phyloP scores from a whole-genome alignment of 2,888 invertebrate species.

The Lasioglossum morio region DNA sequence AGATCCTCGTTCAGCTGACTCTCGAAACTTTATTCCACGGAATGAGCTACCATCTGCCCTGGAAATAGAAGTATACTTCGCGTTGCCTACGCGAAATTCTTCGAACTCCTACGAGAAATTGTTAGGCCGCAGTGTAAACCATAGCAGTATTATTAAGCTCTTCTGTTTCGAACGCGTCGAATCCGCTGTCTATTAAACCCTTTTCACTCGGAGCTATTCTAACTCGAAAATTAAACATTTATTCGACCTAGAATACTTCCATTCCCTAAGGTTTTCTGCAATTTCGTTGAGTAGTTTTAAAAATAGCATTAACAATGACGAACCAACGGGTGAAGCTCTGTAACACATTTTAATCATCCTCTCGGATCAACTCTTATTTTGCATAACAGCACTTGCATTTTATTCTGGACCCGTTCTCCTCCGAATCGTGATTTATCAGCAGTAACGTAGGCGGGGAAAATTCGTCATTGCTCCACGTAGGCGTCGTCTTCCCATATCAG shows the following conservation, averaged over 20 bases:
- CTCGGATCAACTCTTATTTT: background rate
- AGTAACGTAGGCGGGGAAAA: slow-evolving; percentile 17
- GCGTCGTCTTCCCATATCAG: background rate
- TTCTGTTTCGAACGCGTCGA: too few relatives aligned
- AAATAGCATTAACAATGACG: too few relatives aligned
- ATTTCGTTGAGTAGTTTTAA: too few relatives aligned
- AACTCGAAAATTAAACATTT: too few relatives aligned
- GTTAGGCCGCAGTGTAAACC: background rate
- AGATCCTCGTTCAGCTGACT: background rate
- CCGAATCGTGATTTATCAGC: slow-evolving; percentile 41
- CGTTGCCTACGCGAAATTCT: background rate
- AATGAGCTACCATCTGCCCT: background rate
- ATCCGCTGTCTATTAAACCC: too few relatives aligned
- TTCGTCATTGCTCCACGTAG: background rate
- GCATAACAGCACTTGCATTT: background rate
- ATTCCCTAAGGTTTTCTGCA: too few relatives aligned
- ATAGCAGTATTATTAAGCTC: too few relatives aligned
- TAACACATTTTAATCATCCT: background rate
- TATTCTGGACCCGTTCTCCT: background rate
- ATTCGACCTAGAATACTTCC: too few relatives aligned
- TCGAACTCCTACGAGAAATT: background rate
- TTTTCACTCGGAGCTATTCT: too few relatives aligned
- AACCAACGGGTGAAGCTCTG: background rate
- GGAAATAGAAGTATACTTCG: background rate
- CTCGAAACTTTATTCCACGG: background rate